These are phyloP conservation scores for Mythimna pallens DNA, from an alignment of 2,888 invertebrate genomes.

Conservation along the genomic window DNA sequence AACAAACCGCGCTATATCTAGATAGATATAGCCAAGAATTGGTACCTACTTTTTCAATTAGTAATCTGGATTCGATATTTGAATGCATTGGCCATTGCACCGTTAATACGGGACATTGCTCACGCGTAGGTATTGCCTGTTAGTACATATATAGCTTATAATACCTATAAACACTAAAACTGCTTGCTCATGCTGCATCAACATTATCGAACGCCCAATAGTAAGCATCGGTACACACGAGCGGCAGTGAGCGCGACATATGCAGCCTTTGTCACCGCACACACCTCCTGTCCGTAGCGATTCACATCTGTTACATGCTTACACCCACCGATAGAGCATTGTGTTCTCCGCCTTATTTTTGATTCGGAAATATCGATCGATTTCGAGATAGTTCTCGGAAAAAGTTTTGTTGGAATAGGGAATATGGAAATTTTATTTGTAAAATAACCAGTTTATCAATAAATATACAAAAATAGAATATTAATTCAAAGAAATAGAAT, in stretches of 20 bases:
- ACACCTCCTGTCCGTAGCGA: conserved; percentile 77
- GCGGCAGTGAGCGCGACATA: conserved; percentile 76
- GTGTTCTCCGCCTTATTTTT: conserved; percentile 72
- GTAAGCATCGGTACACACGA: conserved; percentile 68
- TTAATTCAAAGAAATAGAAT: too few relatives aligned
- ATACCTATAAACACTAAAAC: conserved; percentile 48
- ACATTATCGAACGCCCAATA: conserved; percentile 82
- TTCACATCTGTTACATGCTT: conserved; percentile 85
- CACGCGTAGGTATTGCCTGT: neutral
- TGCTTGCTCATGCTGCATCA: conserved; percentile 80
- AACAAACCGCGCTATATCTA: neutral
- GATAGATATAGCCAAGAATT: neutral
- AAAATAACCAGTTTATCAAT: too few relatives aligned
- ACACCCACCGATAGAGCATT: conserved; percentile 82
- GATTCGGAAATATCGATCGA: conserved; percentile 29
- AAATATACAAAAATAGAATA: too few relatives aligned
- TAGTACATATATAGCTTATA: conserved; percentile 18
- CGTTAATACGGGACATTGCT: neutral
- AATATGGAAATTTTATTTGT: neutral
- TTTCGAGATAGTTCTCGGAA: conserved; percentile 26
- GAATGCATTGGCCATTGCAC: too few relatives aligned
- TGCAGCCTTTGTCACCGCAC: conserved; percentile 81
- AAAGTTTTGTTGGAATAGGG: neutral
- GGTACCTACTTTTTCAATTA: too few relatives aligned
- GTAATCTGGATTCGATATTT: too few relatives aligned